phyloP scores from a whole-genome alignment of 2,113 vertebrate species.

The Oceanodroma tethys region DNA sequence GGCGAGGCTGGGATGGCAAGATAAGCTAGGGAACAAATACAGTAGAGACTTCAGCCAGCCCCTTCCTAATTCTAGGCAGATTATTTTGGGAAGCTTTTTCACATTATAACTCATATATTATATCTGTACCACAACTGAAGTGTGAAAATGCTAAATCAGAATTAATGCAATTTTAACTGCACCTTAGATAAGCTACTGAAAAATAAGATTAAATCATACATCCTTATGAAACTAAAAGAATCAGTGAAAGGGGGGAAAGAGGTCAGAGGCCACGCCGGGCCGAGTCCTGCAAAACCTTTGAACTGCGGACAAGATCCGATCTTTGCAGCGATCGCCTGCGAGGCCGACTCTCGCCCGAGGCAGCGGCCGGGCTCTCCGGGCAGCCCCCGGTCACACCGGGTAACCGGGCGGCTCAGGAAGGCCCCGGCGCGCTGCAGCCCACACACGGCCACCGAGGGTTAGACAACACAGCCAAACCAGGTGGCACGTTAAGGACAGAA shows the following conservation, averaged over 20 bases:
- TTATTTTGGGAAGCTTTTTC: conserved; percentile 53
- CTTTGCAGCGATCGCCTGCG: neutral
- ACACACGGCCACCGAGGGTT: neutral
- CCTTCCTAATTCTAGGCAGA: conserved; percentile 27
- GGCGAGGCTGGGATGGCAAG: conserved; percentile 10
- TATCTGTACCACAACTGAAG: conserved; percentile 57
- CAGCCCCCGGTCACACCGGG: neutral
- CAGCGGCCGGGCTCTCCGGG: neutral
- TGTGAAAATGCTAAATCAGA: conserved; percentile 33
- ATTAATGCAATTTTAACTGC: conserved; percentile 56
- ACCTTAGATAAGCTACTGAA: conserved; percentile 67
- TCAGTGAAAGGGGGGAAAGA: neutral
- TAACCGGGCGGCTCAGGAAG: neutral
- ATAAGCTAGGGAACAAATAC: neutral
- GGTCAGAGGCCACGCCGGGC: neutral
- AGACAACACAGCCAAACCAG: conserved; percentile 8
- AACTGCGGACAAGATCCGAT: neutral
- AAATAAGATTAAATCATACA: conserved; percentile 53
- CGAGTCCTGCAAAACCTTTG: neutral
- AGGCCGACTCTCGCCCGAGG: neutral
- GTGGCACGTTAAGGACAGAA: conserved; percentile 7
- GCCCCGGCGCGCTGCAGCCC: neutral
- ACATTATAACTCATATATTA: conserved; percentile 55
- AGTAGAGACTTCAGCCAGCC: conserved; percentile 24
- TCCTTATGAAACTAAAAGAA: conserved; percentile 37